Evolutionary conservation across 1,140 invertebrate genomes (phyloP).

Genomic region (Anoplolepis gracilipes): DNA sequence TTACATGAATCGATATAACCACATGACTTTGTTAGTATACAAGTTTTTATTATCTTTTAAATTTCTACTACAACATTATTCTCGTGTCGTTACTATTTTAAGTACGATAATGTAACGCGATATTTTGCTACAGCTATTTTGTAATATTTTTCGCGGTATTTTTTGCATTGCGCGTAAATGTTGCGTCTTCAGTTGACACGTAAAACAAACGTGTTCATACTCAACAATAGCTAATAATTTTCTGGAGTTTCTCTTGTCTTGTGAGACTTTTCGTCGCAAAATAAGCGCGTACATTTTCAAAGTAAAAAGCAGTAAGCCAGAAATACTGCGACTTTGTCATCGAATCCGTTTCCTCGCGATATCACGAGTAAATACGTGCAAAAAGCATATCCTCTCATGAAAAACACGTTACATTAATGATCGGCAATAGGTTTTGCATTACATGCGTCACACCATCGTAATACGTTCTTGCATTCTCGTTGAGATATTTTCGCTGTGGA

Average conservation of each 20-base stretch:
- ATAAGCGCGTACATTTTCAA: conserved; percentile 64
- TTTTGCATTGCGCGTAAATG: conserved; percentile 29
- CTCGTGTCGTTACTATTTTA: background rate
- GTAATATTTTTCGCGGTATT: background rate
- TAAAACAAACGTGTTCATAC: background rate
- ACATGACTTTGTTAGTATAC: background rate
- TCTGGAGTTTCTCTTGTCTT: background rate
- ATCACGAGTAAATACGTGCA: background rate
- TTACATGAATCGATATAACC: background rate
- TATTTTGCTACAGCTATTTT: background rate
- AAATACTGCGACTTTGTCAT: conserved; percentile 58
- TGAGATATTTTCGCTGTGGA: background rate
- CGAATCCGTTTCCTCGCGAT: conserved; percentile 36
- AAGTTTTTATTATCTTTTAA: background rate
- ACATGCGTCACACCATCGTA: conserved; percentile 1
- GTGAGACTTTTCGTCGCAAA: conserved; percentile 28
- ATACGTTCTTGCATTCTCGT: background rate
- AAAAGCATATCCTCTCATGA: background rate
- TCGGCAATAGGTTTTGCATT: conserved; percentile 24
- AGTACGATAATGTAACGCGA: background rate
- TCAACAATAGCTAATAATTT: conserved; percentile 41
- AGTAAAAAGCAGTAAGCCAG: conserved; percentile 56
- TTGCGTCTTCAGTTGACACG: background rate
- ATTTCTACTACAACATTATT: background rate
- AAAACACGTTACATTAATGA: conserved; percentile 21